These are phyloP conservation scores for Dromas ardeola DNA, from an alignment of 2,113 vertebrate genomes.

Conservation along the genomic window DNA sequence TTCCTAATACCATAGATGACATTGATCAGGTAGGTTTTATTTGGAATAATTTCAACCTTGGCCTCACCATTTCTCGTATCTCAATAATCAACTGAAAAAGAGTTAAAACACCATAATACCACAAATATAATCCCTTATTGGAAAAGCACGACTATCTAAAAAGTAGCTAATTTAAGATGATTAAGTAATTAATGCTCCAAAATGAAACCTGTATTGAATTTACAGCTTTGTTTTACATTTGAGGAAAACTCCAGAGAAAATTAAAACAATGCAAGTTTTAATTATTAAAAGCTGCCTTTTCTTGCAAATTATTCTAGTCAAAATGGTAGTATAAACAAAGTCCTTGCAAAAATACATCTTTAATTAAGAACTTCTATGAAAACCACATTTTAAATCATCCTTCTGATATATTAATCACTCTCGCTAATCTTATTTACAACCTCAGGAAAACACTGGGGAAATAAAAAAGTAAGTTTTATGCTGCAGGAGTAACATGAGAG, in stretches of 20 bases:
- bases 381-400: conserved; percentile 24
- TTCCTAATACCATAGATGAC: not conserved
- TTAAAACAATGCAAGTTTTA: conserved; percentile 65
- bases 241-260: conserved; percentile 62
- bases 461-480: not conserved
- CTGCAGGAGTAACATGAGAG: not conserved
- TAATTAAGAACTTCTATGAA: conserved; percentile 34
- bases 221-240: conserved; percentile 55
- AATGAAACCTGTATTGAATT: conserved; percentile 55
- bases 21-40: not conserved
- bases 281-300: conserved; percentile 65
- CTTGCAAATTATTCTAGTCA: conserved; percentile 39
- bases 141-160: conserved; percentile 11
- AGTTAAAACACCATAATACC: not conserved
- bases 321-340: conserved; percentile 49
- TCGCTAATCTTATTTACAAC: not conserved
- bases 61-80: not conserved
- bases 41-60: not conserved
- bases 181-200: conserved; percentile 29
- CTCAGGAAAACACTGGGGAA: not conserved
- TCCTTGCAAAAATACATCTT: conserved; percentile 60
- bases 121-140: not conserved
- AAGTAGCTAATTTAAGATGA: conserved; percentile 32
- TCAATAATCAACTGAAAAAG: not conserved
- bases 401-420: not conserved